phyloP scores from a whole-genome alignment of 2,888 invertebrate genomes.

The Microplitis deprimator region DNA sequence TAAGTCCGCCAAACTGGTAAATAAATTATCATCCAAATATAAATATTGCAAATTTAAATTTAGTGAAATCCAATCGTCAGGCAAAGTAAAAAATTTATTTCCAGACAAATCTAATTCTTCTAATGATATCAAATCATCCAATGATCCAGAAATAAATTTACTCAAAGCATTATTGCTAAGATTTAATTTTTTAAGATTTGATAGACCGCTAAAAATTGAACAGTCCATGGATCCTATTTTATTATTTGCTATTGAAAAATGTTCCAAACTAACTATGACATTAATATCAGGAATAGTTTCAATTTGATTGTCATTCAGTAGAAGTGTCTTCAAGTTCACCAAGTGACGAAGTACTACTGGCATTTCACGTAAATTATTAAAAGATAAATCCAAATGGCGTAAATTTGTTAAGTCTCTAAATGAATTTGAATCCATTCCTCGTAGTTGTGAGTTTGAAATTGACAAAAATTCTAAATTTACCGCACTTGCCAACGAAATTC shows the following conservation, averaged over 20 bases:
- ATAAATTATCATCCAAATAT: slow-evolving; percentile 2
- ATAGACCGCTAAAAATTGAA: neutral
- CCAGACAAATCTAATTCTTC: neutral
- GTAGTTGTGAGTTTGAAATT: neutral
- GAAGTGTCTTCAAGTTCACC: neutral
- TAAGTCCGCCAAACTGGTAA: neutral
- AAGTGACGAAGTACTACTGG: neutral
- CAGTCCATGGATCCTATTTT: neutral
- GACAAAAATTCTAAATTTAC: neutral
- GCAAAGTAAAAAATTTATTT: neutral
- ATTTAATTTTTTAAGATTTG: neutral
- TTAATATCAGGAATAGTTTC: neutral
- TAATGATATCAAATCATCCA: neutral
- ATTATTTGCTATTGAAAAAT: neutral
- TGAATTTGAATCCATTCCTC: neutral
- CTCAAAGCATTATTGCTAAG: neutral
- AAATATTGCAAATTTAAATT: neutral
- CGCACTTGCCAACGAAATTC: neutral
- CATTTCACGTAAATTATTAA: neutral
- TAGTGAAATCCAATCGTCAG: neutral
- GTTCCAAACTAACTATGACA: neutral
- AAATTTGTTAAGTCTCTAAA: neutral
- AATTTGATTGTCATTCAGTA: neutral
- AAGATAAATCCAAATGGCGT: neutral
- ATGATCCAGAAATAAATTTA: neutral